Evolutionary conservation across 1,140 invertebrate species (phyloP), one percentile per base, ranked within the genome.

Genomic region (Pomacea maculata): DNA sequence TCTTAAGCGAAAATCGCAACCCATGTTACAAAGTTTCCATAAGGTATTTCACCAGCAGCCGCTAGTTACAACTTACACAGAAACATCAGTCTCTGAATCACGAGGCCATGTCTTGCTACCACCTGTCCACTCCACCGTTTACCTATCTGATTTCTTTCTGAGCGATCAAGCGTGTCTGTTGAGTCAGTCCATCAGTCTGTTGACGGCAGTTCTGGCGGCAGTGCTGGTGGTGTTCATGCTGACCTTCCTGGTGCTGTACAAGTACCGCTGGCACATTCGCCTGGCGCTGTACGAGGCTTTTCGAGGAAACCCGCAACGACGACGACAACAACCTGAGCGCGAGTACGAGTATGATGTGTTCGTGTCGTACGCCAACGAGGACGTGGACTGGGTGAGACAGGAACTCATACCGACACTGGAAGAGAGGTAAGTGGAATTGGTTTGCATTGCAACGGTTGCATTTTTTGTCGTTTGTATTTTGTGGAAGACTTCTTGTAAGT

Each of bases 221-320:
- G 10, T 78, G 25, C 55, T 70, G 19, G 8, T 65, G 64, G 21
- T 54, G 19, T 52, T 78, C 29, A 12, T 29, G 45, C 76, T 78
- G 76, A 67, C 29, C 6, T 54, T 67, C 67, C 6, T 70, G 29
- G 52, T 71, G n/a, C 70, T 70, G 64, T 54, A 67, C 21, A 61
- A 61, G 57, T 78, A 57, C 76, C 65, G 67, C 65, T 78, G 76
- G 76, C 67, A 70, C 67, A 55, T 78, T 67, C 76, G 76, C 10
- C 61, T 78, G 65, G 63, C 70, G 19, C 34, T 78, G 57, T 78
- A 78, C 67, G 77, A 78, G 77, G 52, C 45, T 14, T 78, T 78
- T 67, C 65, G 77, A 45, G 77, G 75, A 14, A 61, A 61, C 11
- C 57, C 15, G 34, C n/a, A n/a, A n/a, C n/a, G n/a, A n/a, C 34